phyloP scores from a whole-genome alignment of 2,797 vertebrate species.

The Phoxinus dragarum region DNA sequence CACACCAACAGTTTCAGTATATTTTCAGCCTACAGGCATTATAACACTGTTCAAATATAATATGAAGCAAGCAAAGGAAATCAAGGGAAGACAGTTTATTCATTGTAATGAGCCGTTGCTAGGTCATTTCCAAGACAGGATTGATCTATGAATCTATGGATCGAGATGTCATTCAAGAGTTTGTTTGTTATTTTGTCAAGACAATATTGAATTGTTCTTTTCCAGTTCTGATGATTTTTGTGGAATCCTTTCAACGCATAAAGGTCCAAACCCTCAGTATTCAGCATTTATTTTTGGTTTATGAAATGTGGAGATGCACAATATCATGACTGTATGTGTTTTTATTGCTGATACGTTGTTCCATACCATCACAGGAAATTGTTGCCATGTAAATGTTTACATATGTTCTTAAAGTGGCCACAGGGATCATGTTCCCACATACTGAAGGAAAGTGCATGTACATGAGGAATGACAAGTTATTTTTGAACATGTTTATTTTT shows the following conservation, averaged over 20 bases:
- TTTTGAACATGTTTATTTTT: constrained; percentile 30
- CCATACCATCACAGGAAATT: constrained; percentile 41
- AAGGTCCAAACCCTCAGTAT: neutral
- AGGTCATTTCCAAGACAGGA: neutral
- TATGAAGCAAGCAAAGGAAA: neutral
- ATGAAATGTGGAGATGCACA: neutral
- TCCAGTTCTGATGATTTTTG: neutral
- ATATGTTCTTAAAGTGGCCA: constrained; percentile 60
- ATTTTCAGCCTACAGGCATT: neutral
- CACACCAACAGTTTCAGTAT: constrained; percentile 37
- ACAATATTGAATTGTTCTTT: neutral
- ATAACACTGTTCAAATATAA: neutral
- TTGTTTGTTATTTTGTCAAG: neutral
- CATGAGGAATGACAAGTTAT: constrained; percentile 38
- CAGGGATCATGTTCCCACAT: constrained; percentile 40
- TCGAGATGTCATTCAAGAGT: neutral
- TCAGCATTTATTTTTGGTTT: neutral
- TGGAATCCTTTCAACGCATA: neutral
- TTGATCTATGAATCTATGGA: neutral
- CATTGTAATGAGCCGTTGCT: neutral
- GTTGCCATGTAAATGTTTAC: constrained; percentile 63
- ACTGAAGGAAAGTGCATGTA: constrained; percentile 38
- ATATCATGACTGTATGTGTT: neutral
- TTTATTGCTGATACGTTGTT: neutral
- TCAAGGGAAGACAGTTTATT: neutral